phyloP scores from a whole-genome alignment of 2,113 vertebrate genomes.

The Dipodomys stephensi region DNA sequence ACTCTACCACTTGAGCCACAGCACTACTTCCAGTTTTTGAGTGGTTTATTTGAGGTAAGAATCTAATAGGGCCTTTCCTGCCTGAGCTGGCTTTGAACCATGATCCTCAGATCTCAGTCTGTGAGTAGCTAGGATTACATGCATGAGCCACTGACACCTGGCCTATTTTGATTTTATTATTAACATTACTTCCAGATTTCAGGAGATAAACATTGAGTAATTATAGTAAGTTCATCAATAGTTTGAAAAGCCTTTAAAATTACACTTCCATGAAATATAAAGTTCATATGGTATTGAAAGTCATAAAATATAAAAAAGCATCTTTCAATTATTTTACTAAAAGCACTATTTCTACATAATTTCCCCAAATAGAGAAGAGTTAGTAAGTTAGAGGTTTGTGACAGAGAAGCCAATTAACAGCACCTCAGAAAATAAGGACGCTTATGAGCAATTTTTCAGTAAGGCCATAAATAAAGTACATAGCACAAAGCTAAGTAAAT shows the following conservation, averaged over 20 bases:
- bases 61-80: too few species aligned
- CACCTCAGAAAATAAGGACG: background rate
- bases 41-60: too few species aligned
- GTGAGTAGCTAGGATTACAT: too few species aligned
- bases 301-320: constrained; percentile 16
- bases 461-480: background rate
- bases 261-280: constrained; percentile 5
- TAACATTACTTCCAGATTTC: background rate
- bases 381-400: constrained; percentile 17
- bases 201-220: background rate
- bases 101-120: too few species aligned
- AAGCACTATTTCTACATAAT: constrained; percentile 14
- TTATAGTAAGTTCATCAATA: background rate
- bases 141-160: too few species aligned
- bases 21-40: too few species aligned
- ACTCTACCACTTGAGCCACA: too few species aligned
- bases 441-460: background rate
- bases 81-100: too few species aligned
- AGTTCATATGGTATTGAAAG: background rate
- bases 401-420: background rate
- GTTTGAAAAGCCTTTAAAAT: constrained; percentile 4
- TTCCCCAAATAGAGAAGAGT: background rate
- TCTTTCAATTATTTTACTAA: constrained; percentile 19
- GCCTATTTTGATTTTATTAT: background rate
- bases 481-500: background rate